Conservation (phyloP, 2,797 vertebrate genomes). For the Australoheros facetus region DNA sequence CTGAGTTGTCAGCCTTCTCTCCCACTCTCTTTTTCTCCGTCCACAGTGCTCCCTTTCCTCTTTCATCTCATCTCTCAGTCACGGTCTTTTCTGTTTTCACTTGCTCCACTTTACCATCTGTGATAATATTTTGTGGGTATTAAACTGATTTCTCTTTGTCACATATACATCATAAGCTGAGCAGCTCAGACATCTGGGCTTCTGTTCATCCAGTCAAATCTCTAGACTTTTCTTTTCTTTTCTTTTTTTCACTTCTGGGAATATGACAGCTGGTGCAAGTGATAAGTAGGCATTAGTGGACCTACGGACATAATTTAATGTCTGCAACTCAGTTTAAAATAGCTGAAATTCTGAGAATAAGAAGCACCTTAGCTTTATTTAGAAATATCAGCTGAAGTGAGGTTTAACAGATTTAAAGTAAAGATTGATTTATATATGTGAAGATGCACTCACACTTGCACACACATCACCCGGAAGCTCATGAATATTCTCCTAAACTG, state of each 20-base stretch:
- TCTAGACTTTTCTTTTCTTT: background rate
- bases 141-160: background rate
- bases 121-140: background rate
- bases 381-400: background rate
- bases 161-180: background rate
- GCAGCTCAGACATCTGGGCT: background rate
- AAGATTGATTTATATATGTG: background rate
- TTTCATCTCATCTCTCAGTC: background rate
- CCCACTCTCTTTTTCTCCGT: background rate
- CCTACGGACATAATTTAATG: background rate
- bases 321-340: background rate
- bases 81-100: background rate
- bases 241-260: background rate
- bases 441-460: background rate
- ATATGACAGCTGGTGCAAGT: constrained; percentile 19
- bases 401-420: background rate
- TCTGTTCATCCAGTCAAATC: background rate
- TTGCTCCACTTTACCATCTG: background rate
- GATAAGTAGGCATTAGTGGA: constrained; percentile 16
- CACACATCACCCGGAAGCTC: background rate
- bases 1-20: background rate
- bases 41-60: background rate
- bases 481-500: background rate
- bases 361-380: background rate
- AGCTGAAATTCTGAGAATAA: background rate